Evolutionary conservation across 2,113 vertebrate genomes (phyloP).

Genomic region (Chroicocephalus ridibundus): DNA sequence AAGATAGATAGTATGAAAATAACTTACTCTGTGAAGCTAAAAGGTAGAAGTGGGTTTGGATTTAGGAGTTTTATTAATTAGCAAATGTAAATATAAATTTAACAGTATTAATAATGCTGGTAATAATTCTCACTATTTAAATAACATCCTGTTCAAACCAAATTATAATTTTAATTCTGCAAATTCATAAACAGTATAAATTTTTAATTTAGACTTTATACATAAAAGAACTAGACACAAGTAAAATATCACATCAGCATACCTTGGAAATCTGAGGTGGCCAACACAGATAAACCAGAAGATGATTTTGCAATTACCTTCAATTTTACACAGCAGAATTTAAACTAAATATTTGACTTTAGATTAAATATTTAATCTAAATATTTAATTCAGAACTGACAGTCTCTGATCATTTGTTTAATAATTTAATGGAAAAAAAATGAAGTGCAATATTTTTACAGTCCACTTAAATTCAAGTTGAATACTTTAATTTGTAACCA

Average conservation of each 20-base stretch:
- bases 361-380: slow-evolving; percentile 19
- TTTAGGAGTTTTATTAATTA: not conserved
- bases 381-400: slow-evolving; percentile 32
- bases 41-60: not conserved
- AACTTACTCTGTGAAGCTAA: not conserved
- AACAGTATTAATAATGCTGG: not conserved
- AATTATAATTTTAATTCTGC: not conserved
- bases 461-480: not conserved
- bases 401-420: not conserved
- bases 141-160: not conserved
- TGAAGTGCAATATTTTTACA: not conserved
- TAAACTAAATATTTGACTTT: slow-evolving; percentile 21
- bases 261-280: not conserved
- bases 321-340: not conserved
- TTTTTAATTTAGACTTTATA: not conserved
- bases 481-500: not conserved
- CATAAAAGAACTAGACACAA: not conserved
- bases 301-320: not conserved
- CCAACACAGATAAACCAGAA: not conserved
- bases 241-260: not conserved
- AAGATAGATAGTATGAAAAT: not conserved
- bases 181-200: not conserved
- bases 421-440: not conserved
- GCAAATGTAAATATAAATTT: not conserved
- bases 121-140: not conserved